Evolutionary conservation across 1,140 invertebrate species (phyloP), one percentile per base, ranked within the genome.

Genomic region (Meloidogyne exigua): DNA sequence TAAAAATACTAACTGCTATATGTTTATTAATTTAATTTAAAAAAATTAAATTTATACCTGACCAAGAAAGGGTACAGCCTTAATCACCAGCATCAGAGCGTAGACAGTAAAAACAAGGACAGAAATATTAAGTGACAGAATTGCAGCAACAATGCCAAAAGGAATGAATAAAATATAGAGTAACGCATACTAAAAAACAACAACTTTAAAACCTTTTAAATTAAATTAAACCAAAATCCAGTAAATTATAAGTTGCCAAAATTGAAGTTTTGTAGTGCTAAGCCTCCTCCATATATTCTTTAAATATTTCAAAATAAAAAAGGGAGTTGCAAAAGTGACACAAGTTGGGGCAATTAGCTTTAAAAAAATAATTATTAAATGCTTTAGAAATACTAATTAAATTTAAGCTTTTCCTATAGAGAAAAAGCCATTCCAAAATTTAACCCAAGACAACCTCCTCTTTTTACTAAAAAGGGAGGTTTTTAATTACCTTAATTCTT

Each of bases 41-140:
- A 32, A 3, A 3, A 32, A 32, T 32, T 32, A 32, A 32, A 32
- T 3, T 2, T 32, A 32, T 7, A 71, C 69, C 39, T 71, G 69
- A 0, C 69, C 69, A 21, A 71, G 18, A 44, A 71, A 57, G 7
- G 69, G 69, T 10, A 71, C 62, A 28, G 62, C 44, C 28, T 71
- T 71, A n/a, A 71, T 21, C 7, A 39, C 25, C 1, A 21, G 7
- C 25, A 71, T 44, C 2, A 36, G 18, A 44, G 49, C 7, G 21
- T 71, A 71, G 7, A 71, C 7, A 32, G 62, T 15, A 44, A 44
- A 71, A 11, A 44, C 25, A 28, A 71, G 15, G 1, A 36, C 36
- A 21, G 62, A 57, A 15, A 62, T 18, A 71, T 26, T n/a, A 1
- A 71, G 7, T 18, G 69, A 25, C 1, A 71, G 10, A 39, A 71